Percentiles rank a stretch among this genome's conserved stretches.
Conservation (phyloP, 2,797 vertebrate genomes). For the Pterois miles region DNA sequence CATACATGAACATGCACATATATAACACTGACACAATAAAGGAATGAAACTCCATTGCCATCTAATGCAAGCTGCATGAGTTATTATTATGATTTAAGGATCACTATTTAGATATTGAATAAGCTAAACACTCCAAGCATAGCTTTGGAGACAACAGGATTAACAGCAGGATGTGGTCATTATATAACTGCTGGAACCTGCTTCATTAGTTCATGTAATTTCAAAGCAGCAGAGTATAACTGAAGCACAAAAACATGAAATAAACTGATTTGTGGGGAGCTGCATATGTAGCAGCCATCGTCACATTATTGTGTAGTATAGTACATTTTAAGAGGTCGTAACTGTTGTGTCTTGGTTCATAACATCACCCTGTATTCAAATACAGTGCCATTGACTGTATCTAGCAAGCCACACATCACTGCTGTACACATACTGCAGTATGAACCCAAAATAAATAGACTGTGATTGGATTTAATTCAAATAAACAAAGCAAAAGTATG, state of each 20-base stretch:
- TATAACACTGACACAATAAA: background rate
- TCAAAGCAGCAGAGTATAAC: background rate
- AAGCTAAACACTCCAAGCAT: too few relatives aligned
- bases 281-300: background rate
- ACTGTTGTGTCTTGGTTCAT: too few relatives aligned
- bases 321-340: too few relatives aligned
- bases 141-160: too few relatives aligned
- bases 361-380: too few relatives aligned
- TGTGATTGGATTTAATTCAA: too few relatives aligned
- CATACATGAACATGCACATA: background rate
- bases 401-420: too few relatives aligned
- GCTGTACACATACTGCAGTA: too few relatives aligned
- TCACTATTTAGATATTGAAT: background rate
- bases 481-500: too few relatives aligned
- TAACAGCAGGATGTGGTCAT: too few relatives aligned
- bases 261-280: background rate
- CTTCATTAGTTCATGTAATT: background rate
- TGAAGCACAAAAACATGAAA: background rate
- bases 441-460: too few relatives aligned
- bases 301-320: accelerated
- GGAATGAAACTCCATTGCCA: background rate
- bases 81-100: background rate
- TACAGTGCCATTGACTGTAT: too few relatives aligned
- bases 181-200: background rate
- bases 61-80: background rate